Percentiles rank a stretch among this genome's conserved stretches.
These are phyloP conservation scores for Matsumyia berberina DNA, from an alignment of 2,888 invertebrate genomes.

Conservation along the genomic window DNA sequence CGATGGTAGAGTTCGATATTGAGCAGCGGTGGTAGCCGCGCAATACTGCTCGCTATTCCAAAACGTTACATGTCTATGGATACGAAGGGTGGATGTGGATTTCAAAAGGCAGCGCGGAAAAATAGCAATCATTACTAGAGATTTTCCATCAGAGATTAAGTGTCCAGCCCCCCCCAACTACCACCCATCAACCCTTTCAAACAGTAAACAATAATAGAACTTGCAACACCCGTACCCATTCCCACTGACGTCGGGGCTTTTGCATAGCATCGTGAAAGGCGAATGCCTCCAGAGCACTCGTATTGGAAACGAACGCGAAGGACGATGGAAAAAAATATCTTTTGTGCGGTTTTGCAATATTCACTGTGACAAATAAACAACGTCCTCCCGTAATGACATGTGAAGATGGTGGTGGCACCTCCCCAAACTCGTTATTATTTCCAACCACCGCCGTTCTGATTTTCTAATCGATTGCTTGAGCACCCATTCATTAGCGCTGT, in stretches of 20 bases:
- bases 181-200: not conserved
- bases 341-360: conserved; percentile 72
- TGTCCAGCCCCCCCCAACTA: conserved; percentile 35
- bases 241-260: no score
- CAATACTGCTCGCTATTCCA: conserved; percentile 15
- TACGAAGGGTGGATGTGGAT: conserved; percentile 11
- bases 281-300: conserved; percentile 55
- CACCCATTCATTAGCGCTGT: conserved; percentile 47
- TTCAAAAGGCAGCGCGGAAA: conserved; percentile 65
- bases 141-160: conserved; percentile 76
- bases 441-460: conserved; percentile 38
- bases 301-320: conserved; percentile 64
- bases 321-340: conserved; percentile 52
- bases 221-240: not conserved
- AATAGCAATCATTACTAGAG: conserved; percentile 74
- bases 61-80: conserved; percentile 2
- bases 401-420: conserved; percentile 18
- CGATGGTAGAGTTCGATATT: conserved; percentile 50
- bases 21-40: conserved; percentile 11
- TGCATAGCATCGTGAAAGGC: conserved; percentile 19
- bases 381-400: conserved; percentile 62
- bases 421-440: conserved; percentile 27
- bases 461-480: conserved; percentile 57
- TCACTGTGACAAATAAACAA: conserved; percentile 57
- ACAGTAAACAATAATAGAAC: conserved; percentile 33